A percentile compares a stretch with the other conserved stretches of the same genome.
phyloP scores from a whole-genome alignment of 2,888 invertebrate species.

The Dasysyrphus albostriatus region DNA sequence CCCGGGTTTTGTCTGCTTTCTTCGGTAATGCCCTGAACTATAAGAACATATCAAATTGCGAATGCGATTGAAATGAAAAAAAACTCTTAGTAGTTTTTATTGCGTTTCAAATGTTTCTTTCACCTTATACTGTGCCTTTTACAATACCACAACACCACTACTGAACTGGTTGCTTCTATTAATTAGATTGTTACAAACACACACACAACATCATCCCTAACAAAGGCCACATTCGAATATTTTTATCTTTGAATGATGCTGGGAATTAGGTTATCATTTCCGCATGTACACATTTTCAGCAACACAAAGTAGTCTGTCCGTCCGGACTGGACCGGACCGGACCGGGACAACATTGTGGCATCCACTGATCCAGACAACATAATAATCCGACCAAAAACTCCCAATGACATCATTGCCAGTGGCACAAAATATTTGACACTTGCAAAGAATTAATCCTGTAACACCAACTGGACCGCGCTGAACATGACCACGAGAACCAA shows the following conservation, averaged over 20 bases:
- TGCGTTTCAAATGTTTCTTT: background rate
- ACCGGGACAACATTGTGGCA: background rate
- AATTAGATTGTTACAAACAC: slow-evolving; percentile 20
- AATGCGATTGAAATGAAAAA: too few species aligned
- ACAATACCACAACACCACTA: slow-evolving; percentile 7
- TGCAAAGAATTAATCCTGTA: slow-evolving; percentile 61
- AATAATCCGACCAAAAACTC: slow-evolving; percentile 38
- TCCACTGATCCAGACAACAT: slow-evolving; percentile 34
- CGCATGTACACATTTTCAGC: slow-evolving; percentile 29
- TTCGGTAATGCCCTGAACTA: too few species aligned
- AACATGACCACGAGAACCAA: slow-evolving; percentile 54
- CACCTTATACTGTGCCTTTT: background rate
- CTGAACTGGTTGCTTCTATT: background rate
- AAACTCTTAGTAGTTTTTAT: too few species aligned
- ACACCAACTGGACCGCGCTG: slow-evolving; percentile 57
- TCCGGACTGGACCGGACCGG: too few species aligned
- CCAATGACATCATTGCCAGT: slow-evolving; percentile 35
- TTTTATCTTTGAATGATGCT: slow-evolving; percentile 48
- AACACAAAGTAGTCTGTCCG: slow-evolving; percentile 10
- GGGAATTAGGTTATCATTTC: slow-evolving; percentile 54
- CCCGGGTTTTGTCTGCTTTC: too few species aligned
- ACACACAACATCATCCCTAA: background rate
- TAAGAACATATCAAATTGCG: too few species aligned
- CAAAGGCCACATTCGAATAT: slow-evolving; percentile 11
- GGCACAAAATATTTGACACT: slow-evolving; percentile 53